phyloP scores from a whole-genome alignment of 2,888 invertebrate genomes.

The Callimorpha dominula region DNA sequence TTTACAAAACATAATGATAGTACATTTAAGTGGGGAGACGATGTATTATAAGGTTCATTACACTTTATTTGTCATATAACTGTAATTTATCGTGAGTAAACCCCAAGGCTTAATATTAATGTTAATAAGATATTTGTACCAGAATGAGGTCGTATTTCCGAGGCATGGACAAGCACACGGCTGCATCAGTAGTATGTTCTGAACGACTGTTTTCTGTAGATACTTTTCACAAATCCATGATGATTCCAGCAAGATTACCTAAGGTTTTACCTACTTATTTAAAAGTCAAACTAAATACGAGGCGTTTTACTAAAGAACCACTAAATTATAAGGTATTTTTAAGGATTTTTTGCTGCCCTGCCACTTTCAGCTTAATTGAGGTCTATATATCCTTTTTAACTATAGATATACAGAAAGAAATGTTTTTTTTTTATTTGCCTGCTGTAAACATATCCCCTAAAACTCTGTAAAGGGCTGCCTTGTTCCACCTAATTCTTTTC shows the following conservation, averaged over 20 bases:
- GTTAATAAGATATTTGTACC: not conserved
- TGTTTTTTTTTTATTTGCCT: too few relatives aligned
- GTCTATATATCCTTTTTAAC: too few relatives aligned
- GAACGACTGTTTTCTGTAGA: not conserved
- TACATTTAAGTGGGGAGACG: not conserved
- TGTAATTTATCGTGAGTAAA: slow-evolving; percentile 6
- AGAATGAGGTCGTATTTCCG: not conserved
- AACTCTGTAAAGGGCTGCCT: too few relatives aligned
- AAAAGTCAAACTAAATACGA: not conserved
- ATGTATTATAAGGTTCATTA: slow-evolving; percentile 10
- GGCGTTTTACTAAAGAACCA: too few relatives aligned
- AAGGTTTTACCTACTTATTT: too few relatives aligned
- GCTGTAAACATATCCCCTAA: too few relatives aligned
- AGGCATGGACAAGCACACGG: not conserved
- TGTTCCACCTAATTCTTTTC: too few relatives aligned
- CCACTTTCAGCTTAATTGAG: too few relatives aligned
- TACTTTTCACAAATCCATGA: not conserved
- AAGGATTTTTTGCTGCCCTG: too few relatives aligned
- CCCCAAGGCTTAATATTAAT: not conserved
- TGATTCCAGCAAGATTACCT: not conserved
- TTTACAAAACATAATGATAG: slow-evolving; percentile 8
- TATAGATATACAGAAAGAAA: too few relatives aligned
- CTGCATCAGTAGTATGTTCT: not conserved
- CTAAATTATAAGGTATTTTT: too few relatives aligned
- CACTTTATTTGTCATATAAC: slow-evolving; percentile 12